Evolutionary conservation across 92 coral and sea anemone genomes (phyloP).

Genomic region (Porites lobata): DNA sequence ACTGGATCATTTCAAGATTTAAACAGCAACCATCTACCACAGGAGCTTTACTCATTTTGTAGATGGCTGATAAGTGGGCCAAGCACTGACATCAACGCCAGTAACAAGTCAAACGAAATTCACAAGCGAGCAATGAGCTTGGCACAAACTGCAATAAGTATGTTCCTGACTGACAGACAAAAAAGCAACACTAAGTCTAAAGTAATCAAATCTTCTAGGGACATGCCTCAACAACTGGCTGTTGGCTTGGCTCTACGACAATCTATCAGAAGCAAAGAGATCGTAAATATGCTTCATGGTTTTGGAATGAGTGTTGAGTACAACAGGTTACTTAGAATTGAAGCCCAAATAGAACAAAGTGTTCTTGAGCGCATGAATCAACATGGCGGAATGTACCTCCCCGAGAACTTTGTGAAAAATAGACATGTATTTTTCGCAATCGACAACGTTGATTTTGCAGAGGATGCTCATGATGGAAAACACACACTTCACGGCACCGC

Average conservation of each 20-base stretch:
- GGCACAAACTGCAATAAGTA: too few species aligned
- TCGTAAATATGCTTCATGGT: conserved; percentile 55
- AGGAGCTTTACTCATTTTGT: too few species aligned
- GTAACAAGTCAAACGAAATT: too few species aligned
- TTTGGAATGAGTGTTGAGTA: conserved; percentile 76
- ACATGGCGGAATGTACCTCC: conserved; percentile 3
- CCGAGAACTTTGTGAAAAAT: conserved; percentile 42
- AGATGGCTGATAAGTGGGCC: too few species aligned
- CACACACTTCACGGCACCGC: conserved; percentile 64
- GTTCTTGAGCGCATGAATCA: conserved; percentile 62
- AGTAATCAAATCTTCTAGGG: too few species aligned
- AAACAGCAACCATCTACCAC: too few species aligned
- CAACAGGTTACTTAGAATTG: conserved; percentile 62
- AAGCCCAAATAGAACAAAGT: conserved; percentile 55
- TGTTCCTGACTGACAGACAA: too few species aligned
- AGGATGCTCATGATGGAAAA: conserved; percentile 74
- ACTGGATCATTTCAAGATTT: too few species aligned
- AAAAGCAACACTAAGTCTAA: too few species aligned
- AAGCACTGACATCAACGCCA: too few species aligned
- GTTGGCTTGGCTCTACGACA: conserved; percentile 34
- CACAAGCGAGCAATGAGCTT: too few species aligned
- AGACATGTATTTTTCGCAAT: conserved; percentile 66
- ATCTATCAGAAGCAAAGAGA: conserved; percentile 56
- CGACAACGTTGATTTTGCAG: conserved; percentile 70
- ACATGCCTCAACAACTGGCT: too few species aligned